Evolutionary conservation across 2,797 vertebrate species (phyloP).

Genomic region (Pitangus sulphuratus): DNA sequence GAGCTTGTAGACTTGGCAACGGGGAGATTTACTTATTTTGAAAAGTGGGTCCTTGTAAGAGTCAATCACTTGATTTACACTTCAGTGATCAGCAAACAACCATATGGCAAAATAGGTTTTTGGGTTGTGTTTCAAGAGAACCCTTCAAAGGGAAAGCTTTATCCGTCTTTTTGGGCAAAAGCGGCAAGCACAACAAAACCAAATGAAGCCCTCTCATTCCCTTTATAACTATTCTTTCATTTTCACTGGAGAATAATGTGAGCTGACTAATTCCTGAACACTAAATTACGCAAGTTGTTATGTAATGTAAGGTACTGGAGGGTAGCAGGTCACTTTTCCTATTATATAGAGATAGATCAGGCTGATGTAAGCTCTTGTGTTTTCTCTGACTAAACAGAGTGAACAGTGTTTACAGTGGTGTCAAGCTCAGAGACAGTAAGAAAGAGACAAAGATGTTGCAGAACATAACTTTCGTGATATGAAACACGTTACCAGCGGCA

Average conservation of each 20-base stretch:
- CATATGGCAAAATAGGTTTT: background rate
- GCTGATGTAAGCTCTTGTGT: background rate
- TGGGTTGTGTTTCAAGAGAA: background rate
- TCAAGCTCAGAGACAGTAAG: background rate
- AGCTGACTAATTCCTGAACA: background rate
- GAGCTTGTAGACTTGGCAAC: background rate
- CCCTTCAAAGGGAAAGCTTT: background rate
- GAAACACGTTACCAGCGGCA: background rate
- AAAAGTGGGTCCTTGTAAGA: background rate
- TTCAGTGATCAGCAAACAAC: background rate
- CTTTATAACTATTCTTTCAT: background rate
- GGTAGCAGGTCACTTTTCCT: background rate
- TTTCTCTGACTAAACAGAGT: background rate
- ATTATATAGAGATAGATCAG: background rate
- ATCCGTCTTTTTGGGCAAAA: background rate
- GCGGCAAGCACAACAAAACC: background rate
- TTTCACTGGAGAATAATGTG: background rate
- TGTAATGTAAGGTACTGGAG: background rate
- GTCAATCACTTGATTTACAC: background rate
- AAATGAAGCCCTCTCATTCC: background rate
- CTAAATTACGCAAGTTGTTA: background rate
- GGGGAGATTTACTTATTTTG: background rate
- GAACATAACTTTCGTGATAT: background rate
- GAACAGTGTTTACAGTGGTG: background rate
- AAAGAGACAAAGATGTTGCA: background rate